These are phyloP conservation scores for Tragelaphus scriptus DNA, from an alignment of 2,113 vertebrate species.

Conservation along the genomic window DNA sequence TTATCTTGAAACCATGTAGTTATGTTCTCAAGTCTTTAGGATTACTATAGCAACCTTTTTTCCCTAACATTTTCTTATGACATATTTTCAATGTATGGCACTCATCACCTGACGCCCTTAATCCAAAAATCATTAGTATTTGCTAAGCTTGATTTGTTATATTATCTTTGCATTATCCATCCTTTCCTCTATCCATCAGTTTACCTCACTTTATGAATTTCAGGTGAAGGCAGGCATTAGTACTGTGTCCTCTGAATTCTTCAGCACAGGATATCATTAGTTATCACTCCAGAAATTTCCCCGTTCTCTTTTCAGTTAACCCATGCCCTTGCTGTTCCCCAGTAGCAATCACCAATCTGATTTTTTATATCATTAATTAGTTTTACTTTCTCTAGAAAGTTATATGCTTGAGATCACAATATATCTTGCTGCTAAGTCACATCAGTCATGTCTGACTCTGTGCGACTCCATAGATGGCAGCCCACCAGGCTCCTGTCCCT, in stretches of 20 bases:
- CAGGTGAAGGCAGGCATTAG: not conserved
- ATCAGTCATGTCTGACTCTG: too few species aligned
- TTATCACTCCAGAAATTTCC: not conserved
- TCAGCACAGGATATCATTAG: not conserved
- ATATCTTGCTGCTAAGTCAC: not conserved
- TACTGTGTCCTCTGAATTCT: not conserved
- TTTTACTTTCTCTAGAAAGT: not conserved
- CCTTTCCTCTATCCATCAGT: not conserved
- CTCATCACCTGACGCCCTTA: not conserved
- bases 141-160: not conserved
- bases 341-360: not conserved
- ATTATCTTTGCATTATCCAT: not conserved
- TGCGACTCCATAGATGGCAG: too few species aligned
- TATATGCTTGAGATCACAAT: not conserved
- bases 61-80: not conserved
- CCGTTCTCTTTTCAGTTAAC: not conserved
- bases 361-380: not conserved
- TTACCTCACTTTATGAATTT: not conserved
- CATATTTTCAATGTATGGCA: not conserved
- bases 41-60: not conserved
- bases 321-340: not conserved
- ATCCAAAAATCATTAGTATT: not conserved
- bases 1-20: not conserved
- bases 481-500: too few species aligned
- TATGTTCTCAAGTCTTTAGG: not conserved